phyloP scores from a whole-genome alignment of 2,113 vertebrate genomes.

The Petroica traversi region DNA sequence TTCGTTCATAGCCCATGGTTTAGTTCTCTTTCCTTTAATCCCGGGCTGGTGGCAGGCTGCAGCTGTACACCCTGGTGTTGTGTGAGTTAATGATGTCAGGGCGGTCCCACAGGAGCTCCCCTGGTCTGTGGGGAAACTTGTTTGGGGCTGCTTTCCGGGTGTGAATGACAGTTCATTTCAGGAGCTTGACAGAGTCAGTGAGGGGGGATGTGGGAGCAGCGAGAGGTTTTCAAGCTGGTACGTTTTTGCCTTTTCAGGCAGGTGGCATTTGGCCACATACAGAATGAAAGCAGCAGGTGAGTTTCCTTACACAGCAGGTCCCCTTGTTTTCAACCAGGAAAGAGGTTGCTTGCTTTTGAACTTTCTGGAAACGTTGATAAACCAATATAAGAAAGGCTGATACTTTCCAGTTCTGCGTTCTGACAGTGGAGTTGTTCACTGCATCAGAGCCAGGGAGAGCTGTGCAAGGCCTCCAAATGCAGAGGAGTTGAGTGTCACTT shows the following conservation, averaged over 20 bases:
- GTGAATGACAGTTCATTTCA: background rate
- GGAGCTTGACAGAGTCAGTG: background rate
- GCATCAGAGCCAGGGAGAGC: accelerated
- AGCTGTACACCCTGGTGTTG: background rate
- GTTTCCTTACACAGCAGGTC: background rate
- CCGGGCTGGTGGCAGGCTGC: background rate
- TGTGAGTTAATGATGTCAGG: background rate
- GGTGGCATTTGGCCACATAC: background rate
- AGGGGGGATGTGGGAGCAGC: background rate
- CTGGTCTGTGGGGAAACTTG: background rate
- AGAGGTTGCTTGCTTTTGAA: background rate
- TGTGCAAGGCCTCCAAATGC: background rate
- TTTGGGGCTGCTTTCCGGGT: background rate
- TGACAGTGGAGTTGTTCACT: background rate
- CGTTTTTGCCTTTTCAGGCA: background rate
- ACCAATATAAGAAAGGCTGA: accelerated
- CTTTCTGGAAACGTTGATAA: background rate
- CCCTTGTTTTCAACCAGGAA: background rate
- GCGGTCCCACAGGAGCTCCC: background rate
- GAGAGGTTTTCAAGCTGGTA: background rate
- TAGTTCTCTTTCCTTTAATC: background rate
- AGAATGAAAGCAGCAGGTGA: background rate
- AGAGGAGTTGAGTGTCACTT: accelerated
- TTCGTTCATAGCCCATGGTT: background rate
- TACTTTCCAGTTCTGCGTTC: background rate